Conservation (phyloP, 2,888 invertebrate species). For the Euproctis similis region DNA sequence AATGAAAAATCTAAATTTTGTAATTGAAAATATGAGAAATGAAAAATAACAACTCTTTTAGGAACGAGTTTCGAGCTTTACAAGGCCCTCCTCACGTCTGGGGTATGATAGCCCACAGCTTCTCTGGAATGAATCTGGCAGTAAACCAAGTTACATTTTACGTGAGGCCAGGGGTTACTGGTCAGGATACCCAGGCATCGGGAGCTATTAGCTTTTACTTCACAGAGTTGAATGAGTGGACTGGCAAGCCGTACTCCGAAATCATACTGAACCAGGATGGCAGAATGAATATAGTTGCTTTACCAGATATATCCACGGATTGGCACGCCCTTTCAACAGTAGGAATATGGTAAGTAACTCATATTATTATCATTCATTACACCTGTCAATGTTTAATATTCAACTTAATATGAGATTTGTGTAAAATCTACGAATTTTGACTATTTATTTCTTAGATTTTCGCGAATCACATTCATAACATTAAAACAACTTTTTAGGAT, state of each 20-base stretch:
- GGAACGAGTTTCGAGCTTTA: slow-evolving; percentile 38
- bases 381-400: no score
- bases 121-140: slow-evolving; percentile 39
- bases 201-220: slow-evolving; percentile 45
- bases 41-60: no score
- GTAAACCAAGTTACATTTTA: slow-evolving; percentile 36
- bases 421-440: no score
- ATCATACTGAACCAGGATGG: slow-evolving; percentile 45
- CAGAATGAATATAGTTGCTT: slow-evolving; percentile 42
- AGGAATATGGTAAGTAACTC: slow-evolving; percentile 65
- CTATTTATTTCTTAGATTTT: no score
- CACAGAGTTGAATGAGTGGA: slow-evolving; percentile 46
- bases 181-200: slow-evolving; percentile 40
- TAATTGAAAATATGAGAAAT: no score
- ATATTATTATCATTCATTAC: no score
- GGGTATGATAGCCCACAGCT: slow-evolving; percentile 58
- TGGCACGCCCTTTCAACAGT: slow-evolving; percentile 56
- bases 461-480: no score
- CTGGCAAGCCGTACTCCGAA: slow-evolving; percentile 38
- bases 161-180: slow-evolving; percentile 32
- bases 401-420: no score
- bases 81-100: slow-evolving; percentile 43
- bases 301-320: slow-evolving; percentile 49
- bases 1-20: no score
- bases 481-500: no score